Percentiles rank a stretch among this genome's conserved stretches.
phyloP scores from a whole-genome alignment of 2,797 vertebrate species.

The Sebastes nivosus region DNA sequence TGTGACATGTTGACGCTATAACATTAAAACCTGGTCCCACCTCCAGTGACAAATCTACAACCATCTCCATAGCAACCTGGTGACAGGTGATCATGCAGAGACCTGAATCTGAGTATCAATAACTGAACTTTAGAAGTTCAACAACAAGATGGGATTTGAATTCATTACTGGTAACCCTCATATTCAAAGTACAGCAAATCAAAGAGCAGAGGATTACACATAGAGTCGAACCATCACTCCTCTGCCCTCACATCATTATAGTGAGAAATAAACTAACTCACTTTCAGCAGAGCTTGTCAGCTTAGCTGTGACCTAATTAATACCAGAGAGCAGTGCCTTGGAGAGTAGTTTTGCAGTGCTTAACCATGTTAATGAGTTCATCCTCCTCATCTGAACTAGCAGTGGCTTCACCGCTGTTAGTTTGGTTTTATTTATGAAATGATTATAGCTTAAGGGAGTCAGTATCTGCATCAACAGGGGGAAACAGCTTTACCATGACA shows the following conservation, averaged over 20 bases:
- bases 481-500: not conserved
- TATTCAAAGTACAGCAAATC: conserved; percentile 23
- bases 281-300: conserved; percentile 39
- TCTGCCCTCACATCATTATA: conserved; percentile 34
- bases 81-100: conserved; percentile 22
- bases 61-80: conserved; percentile 55
- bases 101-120: conserved; percentile 35
- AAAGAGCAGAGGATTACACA: conserved; percentile 22
- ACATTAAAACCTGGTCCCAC: not conserved
- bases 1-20: not conserved
- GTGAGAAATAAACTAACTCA: conserved; percentile 31
- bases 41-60: conserved; percentile 21
- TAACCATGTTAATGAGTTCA: conserved; percentile 68
- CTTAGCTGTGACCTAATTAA: conserved; percentile 68
- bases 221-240: conserved; percentile 19
- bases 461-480: conserved; percentile 1
- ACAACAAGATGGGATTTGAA: conserved; percentile 57
- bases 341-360: conserved; percentile 37
- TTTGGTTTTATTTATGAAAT: conserved; percentile 47
- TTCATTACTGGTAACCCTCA: conserved; percentile 50
- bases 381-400: conserved; percentile 38
- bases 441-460: conserved; percentile 5
- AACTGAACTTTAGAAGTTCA: conserved; percentile 27
- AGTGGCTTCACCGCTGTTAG: not conserved
- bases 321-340: conserved; percentile 45